Conservation (phyloP, 2,888 invertebrate genomes). For the Acanthoscelides obtectus region DNA sequence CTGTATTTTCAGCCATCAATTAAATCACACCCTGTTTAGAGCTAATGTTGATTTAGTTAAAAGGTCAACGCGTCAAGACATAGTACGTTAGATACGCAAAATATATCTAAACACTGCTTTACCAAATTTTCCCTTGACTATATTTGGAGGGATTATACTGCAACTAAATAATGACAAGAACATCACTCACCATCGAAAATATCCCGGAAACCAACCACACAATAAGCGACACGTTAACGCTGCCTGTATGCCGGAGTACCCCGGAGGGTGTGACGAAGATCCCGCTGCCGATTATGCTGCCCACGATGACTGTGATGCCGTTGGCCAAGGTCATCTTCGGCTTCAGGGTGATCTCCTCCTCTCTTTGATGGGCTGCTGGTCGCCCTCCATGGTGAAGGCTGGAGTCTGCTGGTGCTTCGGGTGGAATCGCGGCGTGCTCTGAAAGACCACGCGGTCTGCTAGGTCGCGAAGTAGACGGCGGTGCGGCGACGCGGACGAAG, state of each 20-base stretch:
- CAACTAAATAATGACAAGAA: too few relatives aligned
- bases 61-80: too few relatives aligned
- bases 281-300: slow-evolving; percentile 94
- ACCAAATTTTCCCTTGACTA: too few relatives aligned
- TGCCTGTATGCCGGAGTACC: slow-evolving; percentile 84
- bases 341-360: slow-evolving; percentile 73
- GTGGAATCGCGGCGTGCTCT: not conserved
- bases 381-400: not conserved
- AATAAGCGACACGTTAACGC: slow-evolving; percentile 86
- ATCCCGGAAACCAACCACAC: slow-evolving; percentile 92
- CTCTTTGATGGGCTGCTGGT: not conserved
- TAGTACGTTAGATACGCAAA: too few relatives aligned
- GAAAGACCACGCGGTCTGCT: not conserved
- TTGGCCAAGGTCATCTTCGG: slow-evolving; percentile 93
- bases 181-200: slow-evolving; percentile 87
- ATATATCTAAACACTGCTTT: too few relatives aligned
- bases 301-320: slow-evolving; percentile 93
- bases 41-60: too few relatives aligned
- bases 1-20: too few relatives aligned
- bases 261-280: slow-evolving; percentile 96
- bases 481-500: not conserved
- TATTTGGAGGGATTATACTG: too few relatives aligned
- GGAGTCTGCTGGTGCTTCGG: not conserved
- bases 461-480: not conserved
- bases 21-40: too few relatives aligned